Conservation (phyloP, 2,113 vertebrate genomes). For the Indicator maculatus region DNA sequence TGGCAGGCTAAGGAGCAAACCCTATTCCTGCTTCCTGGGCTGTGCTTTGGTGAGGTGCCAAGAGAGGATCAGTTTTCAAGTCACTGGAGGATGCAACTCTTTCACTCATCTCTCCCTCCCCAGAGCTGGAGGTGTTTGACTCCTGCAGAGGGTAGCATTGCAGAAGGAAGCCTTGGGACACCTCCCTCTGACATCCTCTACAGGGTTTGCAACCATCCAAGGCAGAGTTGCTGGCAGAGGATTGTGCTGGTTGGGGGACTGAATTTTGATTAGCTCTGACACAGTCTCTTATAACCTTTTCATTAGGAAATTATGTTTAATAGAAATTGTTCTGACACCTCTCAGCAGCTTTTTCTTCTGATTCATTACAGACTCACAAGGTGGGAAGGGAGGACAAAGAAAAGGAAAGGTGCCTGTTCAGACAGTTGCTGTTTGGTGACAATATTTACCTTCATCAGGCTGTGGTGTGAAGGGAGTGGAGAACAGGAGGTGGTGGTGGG, state of each 20-base stretch:
- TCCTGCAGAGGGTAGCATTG: neutral
- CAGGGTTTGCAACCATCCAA: neutral
- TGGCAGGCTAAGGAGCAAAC: neutral
- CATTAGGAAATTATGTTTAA: constrained; percentile 83
- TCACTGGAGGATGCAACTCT: neutral
- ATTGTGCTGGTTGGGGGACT: constrained; percentile 44
- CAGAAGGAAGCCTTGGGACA: neutral
- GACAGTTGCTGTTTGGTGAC: neutral
- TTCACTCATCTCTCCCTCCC: neutral
- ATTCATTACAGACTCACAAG: constrained; percentile 42
- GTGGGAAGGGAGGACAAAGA: neutral
- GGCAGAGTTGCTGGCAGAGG: neutral
- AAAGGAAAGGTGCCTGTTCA: neutral
- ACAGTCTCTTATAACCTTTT: constrained; percentile 75
- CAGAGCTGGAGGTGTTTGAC: neutral
- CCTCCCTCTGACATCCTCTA: neutral
- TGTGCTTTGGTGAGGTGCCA: neutral
- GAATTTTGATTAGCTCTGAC: constrained; percentile 74
- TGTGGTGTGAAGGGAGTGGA: neutral
- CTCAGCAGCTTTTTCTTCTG: constrained; percentile 67
- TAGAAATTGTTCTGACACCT: constrained; percentile 81
- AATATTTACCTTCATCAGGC: neutral
- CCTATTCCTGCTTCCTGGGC: neutral
- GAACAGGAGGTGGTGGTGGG: neutral
- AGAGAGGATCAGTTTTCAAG: neutral